Conservation (phyloP, 1,140 invertebrate genomes). For the Meloidogyne floridensis region DNA sequence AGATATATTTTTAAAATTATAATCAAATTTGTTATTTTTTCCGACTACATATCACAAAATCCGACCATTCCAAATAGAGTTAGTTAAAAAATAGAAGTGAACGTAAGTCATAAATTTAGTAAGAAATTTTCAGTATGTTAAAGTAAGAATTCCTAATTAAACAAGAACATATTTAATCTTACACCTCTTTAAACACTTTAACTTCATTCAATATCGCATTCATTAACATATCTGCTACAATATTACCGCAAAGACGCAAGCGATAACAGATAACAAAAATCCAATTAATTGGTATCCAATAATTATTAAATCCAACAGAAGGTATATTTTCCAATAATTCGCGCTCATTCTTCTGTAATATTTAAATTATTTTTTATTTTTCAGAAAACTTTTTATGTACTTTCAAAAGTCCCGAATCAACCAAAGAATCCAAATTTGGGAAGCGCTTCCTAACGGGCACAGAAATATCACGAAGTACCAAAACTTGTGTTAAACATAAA, state of each 20-base stretch:
- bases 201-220: conserved; percentile 34
- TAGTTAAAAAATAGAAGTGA: no score
- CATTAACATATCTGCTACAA: conserved; percentile 39
- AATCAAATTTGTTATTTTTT: no score
- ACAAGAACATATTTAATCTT: not conserved
- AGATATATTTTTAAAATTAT: no score
- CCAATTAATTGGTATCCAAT: conserved; percentile 47
- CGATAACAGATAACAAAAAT: conserved; percentile 27
- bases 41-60: no score
- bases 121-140: no score
- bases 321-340: conserved; percentile 43
- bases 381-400: not conserved
- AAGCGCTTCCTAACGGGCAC: conserved; percentile 85
- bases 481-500: conserved; percentile 73
- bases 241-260: conserved; percentile 29
- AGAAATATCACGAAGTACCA: conserved; percentile 78
- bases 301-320: conserved; percentile 33
- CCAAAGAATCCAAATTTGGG: conserved; percentile 78
- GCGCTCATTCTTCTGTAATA: conserved; percentile 39
- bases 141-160: not conserved
- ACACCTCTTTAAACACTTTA: conserved; percentile 37
- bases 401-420: conserved; percentile 74
- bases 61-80: no score
- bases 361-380: conserved; percentile 17
- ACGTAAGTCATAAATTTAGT: no score